A percentile compares a stretch with the other conserved stretches of the same genome.
These are phyloP conservation scores for Nibea albiflora DNA, from an alignment of 2,113 vertebrate genomes.

Conservation along the genomic window DNA sequence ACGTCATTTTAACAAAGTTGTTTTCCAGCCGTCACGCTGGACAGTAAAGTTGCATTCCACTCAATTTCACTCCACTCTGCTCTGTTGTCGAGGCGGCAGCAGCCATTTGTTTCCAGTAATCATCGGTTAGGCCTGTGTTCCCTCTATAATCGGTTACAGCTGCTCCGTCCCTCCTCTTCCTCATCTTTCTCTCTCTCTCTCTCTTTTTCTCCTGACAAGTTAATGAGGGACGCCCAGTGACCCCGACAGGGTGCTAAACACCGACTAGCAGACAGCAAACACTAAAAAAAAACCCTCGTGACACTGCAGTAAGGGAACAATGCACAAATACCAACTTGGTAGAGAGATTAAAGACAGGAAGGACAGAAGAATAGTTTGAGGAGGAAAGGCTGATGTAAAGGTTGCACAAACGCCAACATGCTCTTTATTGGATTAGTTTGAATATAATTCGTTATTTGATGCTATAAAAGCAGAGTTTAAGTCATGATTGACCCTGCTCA, in stretches of 20 bases:
- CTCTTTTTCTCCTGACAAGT: slow-evolving; percentile 55
- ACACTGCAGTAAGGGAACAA: slow-evolving; percentile 8
- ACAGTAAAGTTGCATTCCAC: neutral
- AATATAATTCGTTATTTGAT: too few relatives aligned
- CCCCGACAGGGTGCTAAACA: slow-evolving; percentile 43
- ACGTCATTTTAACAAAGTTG: too few relatives aligned
- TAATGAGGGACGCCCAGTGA: slow-evolving; percentile 61
- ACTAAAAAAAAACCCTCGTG: neutral
- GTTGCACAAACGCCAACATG: too few relatives aligned
- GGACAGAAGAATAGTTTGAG: neutral
- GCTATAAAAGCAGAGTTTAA: too few relatives aligned
- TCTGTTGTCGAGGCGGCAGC: slow-evolving; percentile 26
- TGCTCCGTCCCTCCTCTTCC: slow-evolving; percentile 51
- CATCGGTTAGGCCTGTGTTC: slow-evolving; percentile 45
- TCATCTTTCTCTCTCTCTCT: neutral
- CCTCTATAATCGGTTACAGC: slow-evolving; percentile 64
- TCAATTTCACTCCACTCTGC: neutral
- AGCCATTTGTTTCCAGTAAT: slow-evolving; percentile 59
- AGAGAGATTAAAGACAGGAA: slow-evolving; percentile 28
- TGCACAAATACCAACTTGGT: neutral
- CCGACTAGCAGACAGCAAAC: slow-evolving; percentile 43
- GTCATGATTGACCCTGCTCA: too few relatives aligned
- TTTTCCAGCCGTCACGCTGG: neutral
- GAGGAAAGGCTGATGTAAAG: too few relatives aligned
- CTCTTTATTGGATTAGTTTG: too few relatives aligned